Evolutionary conservation across 2,113 vertebrate species (phyloP).

Genomic region (Choloepus hoffmanni): DNA sequence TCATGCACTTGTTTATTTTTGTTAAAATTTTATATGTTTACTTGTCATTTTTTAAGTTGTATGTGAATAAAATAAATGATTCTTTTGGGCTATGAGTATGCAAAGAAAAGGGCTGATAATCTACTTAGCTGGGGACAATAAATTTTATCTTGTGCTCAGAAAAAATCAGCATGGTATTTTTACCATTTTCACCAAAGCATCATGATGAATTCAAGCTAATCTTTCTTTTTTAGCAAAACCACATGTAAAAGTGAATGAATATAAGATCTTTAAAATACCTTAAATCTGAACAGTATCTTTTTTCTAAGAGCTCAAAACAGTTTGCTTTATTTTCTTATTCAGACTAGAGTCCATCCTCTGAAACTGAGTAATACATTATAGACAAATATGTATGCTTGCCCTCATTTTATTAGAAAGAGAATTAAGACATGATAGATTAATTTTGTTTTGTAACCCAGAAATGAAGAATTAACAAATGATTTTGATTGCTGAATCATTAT

Average conservation of each 20-base stretch:
- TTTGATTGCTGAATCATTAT: too few relatives aligned
- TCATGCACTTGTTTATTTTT: not conserved
- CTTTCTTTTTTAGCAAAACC: conserved; percentile 58
- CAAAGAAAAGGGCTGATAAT: conserved; percentile 47
- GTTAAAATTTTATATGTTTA: conserved; percentile 14
- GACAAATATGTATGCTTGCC: conserved; percentile 5
- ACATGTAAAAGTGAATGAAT: conserved; percentile 43
- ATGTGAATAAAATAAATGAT: conserved; percentile 18
- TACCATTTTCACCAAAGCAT: conserved; percentile 48
- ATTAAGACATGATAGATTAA: conserved; percentile 57
- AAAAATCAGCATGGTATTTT: conserved; percentile 52
- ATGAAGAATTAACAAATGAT: too few relatives aligned
- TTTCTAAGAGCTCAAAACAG: conserved; percentile 52
- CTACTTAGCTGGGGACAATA: conserved; percentile 44
- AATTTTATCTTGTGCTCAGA: conserved; percentile 54
- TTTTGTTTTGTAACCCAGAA: too few relatives aligned
- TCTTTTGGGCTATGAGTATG: not conserved
- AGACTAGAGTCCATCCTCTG: conserved; percentile 37
- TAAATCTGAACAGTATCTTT: conserved; percentile 54
- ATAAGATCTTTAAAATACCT: conserved; percentile 58
- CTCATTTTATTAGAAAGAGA: conserved; percentile 40
- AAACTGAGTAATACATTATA: not conserved
- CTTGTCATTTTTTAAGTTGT: not conserved
- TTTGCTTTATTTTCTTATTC: conserved; percentile 56
- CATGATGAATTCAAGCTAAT: conserved; percentile 56